Conservation (phyloP, 2,888 invertebrate species). For the Liodrosophila aerea region DNA sequence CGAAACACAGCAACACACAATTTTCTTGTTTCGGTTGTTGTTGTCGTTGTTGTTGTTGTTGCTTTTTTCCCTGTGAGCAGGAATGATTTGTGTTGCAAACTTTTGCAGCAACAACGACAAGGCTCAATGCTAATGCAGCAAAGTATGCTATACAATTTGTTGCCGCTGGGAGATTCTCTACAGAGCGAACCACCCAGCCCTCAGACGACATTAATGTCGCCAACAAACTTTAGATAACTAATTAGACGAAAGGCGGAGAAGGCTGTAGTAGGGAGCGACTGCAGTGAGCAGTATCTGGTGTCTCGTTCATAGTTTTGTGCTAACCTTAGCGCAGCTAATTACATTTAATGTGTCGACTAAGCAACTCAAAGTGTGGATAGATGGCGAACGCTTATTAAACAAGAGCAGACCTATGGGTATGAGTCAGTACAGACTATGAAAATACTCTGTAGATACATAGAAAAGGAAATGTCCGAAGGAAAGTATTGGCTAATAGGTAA, state of each 20-base stretch:
- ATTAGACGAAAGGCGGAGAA: constrained; percentile 58
- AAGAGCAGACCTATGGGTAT: too few relatives aligned
- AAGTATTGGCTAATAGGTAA: too few relatives aligned
- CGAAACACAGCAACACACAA: constrained; percentile 20
- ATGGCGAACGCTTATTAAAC: constrained; percentile 64
- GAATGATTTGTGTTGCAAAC: constrained; percentile 57
- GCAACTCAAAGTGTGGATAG: constrained; percentile 60
- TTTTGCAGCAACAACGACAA: constrained; percentile 28
- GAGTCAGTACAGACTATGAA: background rate
- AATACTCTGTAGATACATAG: constrained; percentile 17
- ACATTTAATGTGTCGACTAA: constrained; percentile 76
- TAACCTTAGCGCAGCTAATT: constrained; percentile 74
- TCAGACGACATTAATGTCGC: constrained; percentile 64
- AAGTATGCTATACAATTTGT: constrained; percentile 62
- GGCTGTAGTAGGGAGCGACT: background rate
- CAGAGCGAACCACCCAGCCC: background rate
- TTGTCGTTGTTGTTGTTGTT: constrained; percentile 18
- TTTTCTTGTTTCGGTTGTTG: constrained; percentile 20
- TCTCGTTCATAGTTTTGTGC: constrained; percentile 57
- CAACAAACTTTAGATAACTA: constrained; percentile 74
- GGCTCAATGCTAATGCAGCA: constrained; percentile 51
- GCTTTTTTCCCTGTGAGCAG: constrained; percentile 18
- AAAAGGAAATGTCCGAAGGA: too few relatives aligned
- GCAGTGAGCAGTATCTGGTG: constrained; percentile 17
- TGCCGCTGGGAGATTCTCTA: constrained; percentile 4